Conservation (phyloP, 2,888 invertebrate genomes). For the Tortrix viridana region DNA sequence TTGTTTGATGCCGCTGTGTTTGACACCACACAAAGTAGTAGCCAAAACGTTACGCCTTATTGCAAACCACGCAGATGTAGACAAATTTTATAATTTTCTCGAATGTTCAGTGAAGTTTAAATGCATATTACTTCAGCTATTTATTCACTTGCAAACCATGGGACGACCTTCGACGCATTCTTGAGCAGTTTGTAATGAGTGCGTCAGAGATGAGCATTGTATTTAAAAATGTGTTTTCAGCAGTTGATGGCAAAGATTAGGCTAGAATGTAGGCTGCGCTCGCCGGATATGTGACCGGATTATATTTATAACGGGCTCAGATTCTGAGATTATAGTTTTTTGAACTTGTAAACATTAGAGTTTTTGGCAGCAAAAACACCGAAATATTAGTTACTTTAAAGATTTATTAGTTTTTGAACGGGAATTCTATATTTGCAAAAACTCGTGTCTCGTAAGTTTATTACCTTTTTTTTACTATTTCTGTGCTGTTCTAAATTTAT, state of each 20-base stretch:
- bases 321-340: not conserved
- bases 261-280: constrained; percentile 20
- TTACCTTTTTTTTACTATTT: too few relatives aligned
- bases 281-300: constrained; percentile 27
- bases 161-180: constrained; percentile 50
- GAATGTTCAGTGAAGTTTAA: not conserved
- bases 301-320: not conserved
- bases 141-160: constrained; percentile 44
- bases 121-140: constrained; percentile 35
- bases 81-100: not conserved
- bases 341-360: not conserved
- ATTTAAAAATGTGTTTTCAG: constrained; percentile 46
- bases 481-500: too few relatives aligned
- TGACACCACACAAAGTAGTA: too few relatives aligned
- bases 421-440: too few relatives aligned
- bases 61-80: not conserved
- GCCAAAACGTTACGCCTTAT: too few relatives aligned
- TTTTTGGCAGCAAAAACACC: not conserved
- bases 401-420: too few relatives aligned
- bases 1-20: too few relatives aligned
- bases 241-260: constrained; percentile 42
- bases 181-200: constrained; percentile 48
- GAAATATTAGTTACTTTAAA: too few relatives aligned
- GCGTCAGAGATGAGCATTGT: constrained; percentile 48
- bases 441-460: too few relatives aligned